These are phyloP conservation scores for Muscidifurax raptorellus DNA, from an alignment of 1,140 invertebrate species.

Conservation along the genomic window DNA sequence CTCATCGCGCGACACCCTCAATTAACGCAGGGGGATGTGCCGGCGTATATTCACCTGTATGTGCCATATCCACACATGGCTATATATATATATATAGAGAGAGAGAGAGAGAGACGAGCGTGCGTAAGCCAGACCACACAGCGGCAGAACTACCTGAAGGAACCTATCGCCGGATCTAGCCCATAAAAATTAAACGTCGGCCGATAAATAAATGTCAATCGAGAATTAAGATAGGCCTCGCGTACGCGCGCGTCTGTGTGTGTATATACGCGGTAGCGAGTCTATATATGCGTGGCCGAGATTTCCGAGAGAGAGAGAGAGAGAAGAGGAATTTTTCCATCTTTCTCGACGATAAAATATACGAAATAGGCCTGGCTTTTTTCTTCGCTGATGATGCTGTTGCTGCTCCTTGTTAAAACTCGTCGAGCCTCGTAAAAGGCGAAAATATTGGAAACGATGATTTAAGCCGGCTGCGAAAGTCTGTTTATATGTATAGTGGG, in stretches of 20 bases:
- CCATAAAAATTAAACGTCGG: constrained; percentile 74
- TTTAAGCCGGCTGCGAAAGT: constrained; percentile 31
- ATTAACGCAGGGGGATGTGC: constrained; percentile 58
- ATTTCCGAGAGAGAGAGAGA: background rate
- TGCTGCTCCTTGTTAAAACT: constrained; percentile 36
- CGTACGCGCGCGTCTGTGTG: constrained; percentile 61
- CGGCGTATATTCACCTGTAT: background rate
- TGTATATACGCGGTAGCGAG: constrained; percentile 60
- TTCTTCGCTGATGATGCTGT: background rate
- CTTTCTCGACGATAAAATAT: constrained; percentile 48
- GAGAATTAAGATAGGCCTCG: constrained; percentile 74
- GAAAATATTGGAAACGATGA: constrained; percentile 43
- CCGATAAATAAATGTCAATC: constrained; percentile 75
- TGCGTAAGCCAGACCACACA: constrained; percentile 64
- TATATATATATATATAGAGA: too few species aligned
- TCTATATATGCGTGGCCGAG: background rate
- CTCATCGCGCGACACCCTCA: constrained; percentile 66
- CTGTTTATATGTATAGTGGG: too few species aligned
- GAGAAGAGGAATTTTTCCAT: constrained; percentile 57
- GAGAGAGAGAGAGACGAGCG: background rate
- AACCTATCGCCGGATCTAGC: constrained; percentile 67
- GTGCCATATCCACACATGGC: background rate
- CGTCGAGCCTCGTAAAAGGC: constrained; percentile 32
- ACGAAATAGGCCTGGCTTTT: constrained; percentile 38
- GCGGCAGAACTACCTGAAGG: constrained; percentile 59